Conservation (phyloP, 2,888 invertebrate genomes). For the Lasioglossum malachurum region DNA sequence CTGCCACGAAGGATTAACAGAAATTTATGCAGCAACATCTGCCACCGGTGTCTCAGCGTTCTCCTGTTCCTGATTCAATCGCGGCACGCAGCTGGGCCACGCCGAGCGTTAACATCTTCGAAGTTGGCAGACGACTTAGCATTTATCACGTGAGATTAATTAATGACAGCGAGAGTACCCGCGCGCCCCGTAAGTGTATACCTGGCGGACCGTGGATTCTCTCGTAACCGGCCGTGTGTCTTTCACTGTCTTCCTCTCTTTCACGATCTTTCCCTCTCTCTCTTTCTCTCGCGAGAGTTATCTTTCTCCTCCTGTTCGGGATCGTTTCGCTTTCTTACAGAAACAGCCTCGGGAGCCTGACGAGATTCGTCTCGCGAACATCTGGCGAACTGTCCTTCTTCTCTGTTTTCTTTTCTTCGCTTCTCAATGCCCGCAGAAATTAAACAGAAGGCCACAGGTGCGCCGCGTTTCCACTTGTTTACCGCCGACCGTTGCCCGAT, state of each 20-base stretch:
- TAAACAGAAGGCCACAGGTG: constrained; percentile 12
- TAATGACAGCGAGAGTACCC: constrained; percentile 72
- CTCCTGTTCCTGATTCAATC: constrained; percentile 64
- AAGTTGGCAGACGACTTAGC: constrained; percentile 80
- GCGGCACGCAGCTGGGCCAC: constrained; percentile 69
- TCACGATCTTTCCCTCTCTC: not conserved
- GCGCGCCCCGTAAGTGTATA: constrained; percentile 59
- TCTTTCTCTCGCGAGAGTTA: too few species aligned
- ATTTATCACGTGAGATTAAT: constrained; percentile 82
- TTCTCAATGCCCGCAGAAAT: constrained; percentile 13
- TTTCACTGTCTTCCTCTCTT: not conserved
- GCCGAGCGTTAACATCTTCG: constrained; percentile 72
- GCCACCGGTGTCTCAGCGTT: constrained; percentile 62
- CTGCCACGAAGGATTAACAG: constrained; percentile 65
- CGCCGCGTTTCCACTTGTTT: constrained; percentile 2
- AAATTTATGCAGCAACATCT: constrained; percentile 72
- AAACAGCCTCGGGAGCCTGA: not conserved
- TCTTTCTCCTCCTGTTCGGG: not conserved
- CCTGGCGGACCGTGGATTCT: constrained; percentile 39
- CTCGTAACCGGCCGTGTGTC: not conserved
- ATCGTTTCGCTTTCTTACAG: constrained; percentile 13
- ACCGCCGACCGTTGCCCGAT: not conserved
- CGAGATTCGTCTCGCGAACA: constrained; percentile 37
- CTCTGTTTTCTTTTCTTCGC: not conserved
- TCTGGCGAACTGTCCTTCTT: constrained; percentile 33